Evolutionary conservation across 1,140 invertebrate species (phyloP).

Genomic region (Hyposmocoma kahamanoa): DNA sequence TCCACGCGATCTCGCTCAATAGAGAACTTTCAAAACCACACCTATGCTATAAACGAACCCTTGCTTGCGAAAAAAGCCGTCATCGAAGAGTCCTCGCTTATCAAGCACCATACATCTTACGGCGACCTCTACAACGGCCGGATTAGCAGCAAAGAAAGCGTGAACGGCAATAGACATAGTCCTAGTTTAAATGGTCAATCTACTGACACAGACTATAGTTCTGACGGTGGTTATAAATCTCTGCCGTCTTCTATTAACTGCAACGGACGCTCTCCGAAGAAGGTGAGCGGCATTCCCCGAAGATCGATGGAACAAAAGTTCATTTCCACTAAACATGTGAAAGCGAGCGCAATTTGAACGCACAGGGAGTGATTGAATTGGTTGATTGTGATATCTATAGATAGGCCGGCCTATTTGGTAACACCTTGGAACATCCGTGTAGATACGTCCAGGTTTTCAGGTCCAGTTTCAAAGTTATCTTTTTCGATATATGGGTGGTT

Average conservation of each 20-base stretch:
- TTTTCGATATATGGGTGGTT: no score
- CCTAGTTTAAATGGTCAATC: conserved; percentile 61
- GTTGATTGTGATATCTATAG: conserved; percentile 5
- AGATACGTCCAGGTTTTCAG: no score
- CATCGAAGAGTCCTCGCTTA: conserved; percentile 38
- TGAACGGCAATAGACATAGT: conserved; percentile 57
- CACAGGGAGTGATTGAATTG: not conserved
- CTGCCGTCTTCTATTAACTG: conserved; percentile 68
- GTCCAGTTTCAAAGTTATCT: no score
- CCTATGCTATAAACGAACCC: conserved; percentile 33
- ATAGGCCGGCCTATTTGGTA: not conserved
- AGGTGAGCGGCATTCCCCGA: conserved; percentile 66
- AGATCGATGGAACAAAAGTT: conserved; percentile 62
- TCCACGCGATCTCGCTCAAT: conserved; percentile 59
- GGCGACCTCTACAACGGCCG: conserved; percentile 61
- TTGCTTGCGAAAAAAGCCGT: conserved; percentile 33
- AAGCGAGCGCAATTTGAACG: conserved; percentile 57
- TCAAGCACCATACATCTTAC: conserved; percentile 67
- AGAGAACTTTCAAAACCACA: conserved; percentile 64
- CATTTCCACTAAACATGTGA: conserved; percentile 50
- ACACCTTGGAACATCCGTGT: no score
- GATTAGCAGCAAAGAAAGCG: conserved; percentile 56
- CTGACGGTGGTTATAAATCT: conserved; percentile 70
- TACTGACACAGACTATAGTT: conserved; percentile 69
- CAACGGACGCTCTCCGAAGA: conserved; percentile 53